Conservation (phyloP, 2,888 invertebrate species). For the Mylabris sibirica region DNA sequence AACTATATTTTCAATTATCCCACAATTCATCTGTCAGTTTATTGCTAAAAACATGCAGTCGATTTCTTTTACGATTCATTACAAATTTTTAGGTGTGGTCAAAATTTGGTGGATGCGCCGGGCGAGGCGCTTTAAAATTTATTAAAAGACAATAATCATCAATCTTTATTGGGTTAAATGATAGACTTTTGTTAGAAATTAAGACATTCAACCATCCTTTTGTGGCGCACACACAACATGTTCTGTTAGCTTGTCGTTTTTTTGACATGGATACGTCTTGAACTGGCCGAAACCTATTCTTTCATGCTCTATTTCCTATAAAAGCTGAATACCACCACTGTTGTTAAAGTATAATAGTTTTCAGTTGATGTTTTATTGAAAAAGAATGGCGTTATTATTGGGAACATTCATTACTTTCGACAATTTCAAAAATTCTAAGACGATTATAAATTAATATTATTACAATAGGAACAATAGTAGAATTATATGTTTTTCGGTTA, state of each 20-base stretch:
- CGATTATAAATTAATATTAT: not conserved
- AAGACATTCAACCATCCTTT: no score
- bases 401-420: not conserved
- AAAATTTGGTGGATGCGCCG: slow-evolving; percentile 6
- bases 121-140: no score
- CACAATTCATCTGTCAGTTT: not conserved
- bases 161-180: no score
- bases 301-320: not conserved
- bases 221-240: no score
- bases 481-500: not conserved
- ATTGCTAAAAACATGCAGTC: not conserved
- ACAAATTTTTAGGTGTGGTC: not conserved
- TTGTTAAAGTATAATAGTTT: not conserved
- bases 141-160: no score
- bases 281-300: not conserved
- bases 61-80: not conserved
- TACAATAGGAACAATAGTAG: not conserved
- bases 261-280: not conserved
- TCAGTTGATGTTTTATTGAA: not conserved
- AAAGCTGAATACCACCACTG: not conserved
- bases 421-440: not conserved
- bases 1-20: not conserved
- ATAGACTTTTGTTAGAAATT: no score
- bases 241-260: not conserved
- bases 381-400: not conserved